These are phyloP conservation scores for Vicugna pacos DNA, from an alignment of 2,113 vertebrate genomes.

Conservation along the genomic window DNA sequence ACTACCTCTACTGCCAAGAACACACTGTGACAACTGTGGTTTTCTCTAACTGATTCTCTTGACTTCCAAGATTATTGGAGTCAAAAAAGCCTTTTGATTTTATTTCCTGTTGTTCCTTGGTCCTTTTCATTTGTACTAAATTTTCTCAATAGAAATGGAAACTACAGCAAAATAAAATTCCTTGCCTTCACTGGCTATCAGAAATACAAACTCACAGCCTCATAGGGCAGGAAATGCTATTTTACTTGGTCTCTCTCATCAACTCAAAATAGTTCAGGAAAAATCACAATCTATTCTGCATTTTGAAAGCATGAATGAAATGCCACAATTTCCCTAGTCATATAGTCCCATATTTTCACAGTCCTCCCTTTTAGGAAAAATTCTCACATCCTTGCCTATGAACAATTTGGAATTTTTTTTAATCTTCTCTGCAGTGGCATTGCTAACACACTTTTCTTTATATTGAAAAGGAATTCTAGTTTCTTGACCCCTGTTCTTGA, in stretches of 20 bases:
- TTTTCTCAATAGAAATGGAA: neutral
- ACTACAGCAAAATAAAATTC: neutral
- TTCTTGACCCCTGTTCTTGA: neutral
- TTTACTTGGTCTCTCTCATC: neutral
- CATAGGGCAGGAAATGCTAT: neutral
- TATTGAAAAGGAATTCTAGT: constrained; percentile 15
- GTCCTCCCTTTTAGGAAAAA: constrained; percentile 18
- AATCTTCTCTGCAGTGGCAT: neutral
- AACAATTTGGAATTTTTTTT: constrained; percentile 15
- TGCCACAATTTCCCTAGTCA: neutral
- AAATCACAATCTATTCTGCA: constrained; percentile 5
- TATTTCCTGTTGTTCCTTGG: neutral
- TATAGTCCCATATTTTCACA: neutral
- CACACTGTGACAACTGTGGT: neutral
- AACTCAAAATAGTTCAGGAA: constrained; percentile 17
- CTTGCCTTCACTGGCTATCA: constrained; percentile 39
- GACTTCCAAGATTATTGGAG: constrained; percentile 26
- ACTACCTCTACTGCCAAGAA: neutral
- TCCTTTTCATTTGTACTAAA: neutral
- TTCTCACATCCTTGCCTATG: neutral
- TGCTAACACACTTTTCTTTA: neutral
- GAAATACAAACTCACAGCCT: constrained; percentile 8
- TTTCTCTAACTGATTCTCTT: neutral
- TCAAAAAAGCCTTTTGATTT: neutral
- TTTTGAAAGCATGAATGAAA: constrained; percentile 41